phyloP scores from a whole-genome alignment of 2,113 vertebrate species.

The Sterrhoptilus dennistouni region DNA sequence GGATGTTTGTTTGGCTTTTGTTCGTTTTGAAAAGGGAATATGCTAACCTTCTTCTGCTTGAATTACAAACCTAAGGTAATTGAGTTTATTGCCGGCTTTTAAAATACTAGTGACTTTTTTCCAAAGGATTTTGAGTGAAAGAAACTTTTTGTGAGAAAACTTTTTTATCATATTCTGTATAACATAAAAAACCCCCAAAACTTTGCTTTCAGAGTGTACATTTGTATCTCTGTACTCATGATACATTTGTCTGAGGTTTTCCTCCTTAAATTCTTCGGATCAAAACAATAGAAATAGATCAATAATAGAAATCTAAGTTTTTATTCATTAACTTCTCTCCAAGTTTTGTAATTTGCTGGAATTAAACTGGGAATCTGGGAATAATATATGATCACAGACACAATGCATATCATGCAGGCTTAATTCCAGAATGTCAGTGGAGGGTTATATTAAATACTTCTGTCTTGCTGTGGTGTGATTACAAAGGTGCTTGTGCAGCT shows the following conservation, averaged over 20 bases:
- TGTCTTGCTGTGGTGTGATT: not conserved
- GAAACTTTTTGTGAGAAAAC: not conserved
- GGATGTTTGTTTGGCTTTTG: not conserved
- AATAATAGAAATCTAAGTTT: not conserved
- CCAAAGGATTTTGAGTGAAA: not conserved
- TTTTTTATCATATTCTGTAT: not conserved
- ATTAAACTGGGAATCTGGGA: constrained; percentile 28
- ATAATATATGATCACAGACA: not conserved
- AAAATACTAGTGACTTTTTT: not conserved
- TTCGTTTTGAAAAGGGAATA: not conserved
- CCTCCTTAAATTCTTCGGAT: not conserved
- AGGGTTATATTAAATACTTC: constrained; percentile 21
- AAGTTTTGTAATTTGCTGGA: constrained; percentile 1
- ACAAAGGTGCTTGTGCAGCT: constrained; percentile 1
- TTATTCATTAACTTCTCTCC: not conserved
- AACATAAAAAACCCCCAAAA: not conserved
- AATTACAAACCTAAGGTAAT: not conserved
- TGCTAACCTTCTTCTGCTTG: not conserved
- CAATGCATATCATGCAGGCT: not conserved
- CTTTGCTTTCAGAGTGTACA: not conserved
- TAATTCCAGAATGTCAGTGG: not conserved
- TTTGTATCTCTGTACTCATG: not conserved
- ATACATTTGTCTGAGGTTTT: not conserved
- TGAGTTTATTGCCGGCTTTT: not conserved
- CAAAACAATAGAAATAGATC: not conserved